A percentile compares a stretch with the other conserved stretches of the same genome.
phyloP scores from a whole-genome alignment of 2,888 invertebrate species.

The Hartigia nigra region DNA sequence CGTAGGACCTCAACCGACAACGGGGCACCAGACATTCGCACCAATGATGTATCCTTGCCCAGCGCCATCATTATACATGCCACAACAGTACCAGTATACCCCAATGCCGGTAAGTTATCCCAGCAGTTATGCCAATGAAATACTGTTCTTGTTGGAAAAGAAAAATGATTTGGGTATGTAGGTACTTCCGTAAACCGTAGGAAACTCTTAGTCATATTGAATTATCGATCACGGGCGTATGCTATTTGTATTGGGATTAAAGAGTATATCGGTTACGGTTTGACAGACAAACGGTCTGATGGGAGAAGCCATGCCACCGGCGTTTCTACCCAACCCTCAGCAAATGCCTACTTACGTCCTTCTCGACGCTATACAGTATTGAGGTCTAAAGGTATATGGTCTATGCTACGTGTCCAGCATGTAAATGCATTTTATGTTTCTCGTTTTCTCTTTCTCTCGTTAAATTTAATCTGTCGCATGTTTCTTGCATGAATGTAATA shows the following conservation, averaged over 20 bases:
- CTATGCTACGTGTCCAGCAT: constrained; percentile 57
- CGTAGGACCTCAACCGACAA: constrained; percentile 60
- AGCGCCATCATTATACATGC: constrained; percentile 63
- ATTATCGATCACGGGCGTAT: neutral
- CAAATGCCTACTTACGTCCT: constrained; percentile 72
- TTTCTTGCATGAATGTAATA: neutral
- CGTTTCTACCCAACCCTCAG: constrained; percentile 70
- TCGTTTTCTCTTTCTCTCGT: constrained; percentile 27
- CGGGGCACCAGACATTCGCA: constrained; percentile 62
- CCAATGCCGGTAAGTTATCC: constrained; percentile 62
- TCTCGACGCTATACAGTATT: constrained; percentile 74
- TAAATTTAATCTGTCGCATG: neutral
- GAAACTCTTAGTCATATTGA: constrained; percentile 1
- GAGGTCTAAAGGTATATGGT: constrained; percentile 68
- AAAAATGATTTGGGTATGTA: neutral
- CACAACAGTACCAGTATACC: constrained; percentile 65
- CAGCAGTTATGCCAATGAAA: neutral
- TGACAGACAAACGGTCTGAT: constrained; percentile 66
- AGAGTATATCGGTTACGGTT: constrained; percentile 60
- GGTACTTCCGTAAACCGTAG: neutral
- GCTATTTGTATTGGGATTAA: constrained; percentile 6
- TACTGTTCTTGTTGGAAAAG: neutral
- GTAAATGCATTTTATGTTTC: constrained; percentile 38
- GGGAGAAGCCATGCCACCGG: constrained; percentile 67
- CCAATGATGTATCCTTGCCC: constrained; percentile 64